Evolutionary conservation across 2,797 vertebrate genomes (phyloP).

Genomic region (Enteromius trimaculatus): DNA sequence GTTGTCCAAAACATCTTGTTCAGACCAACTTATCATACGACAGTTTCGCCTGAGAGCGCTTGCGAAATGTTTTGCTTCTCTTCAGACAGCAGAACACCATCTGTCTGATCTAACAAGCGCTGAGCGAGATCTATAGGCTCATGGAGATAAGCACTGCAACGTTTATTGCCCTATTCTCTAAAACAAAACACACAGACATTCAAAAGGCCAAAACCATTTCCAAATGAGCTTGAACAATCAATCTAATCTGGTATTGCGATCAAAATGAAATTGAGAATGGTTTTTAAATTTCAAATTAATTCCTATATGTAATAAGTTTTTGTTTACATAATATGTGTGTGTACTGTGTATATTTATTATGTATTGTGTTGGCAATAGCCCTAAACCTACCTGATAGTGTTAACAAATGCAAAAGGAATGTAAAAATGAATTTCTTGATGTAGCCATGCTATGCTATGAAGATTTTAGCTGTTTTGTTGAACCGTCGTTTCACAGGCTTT

Average conservation of each 20-base stretch:
- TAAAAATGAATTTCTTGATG: too few species aligned
- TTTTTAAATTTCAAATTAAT: not conserved
- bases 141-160: conserved; percentile 21
- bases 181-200: not conserved
- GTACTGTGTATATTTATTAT: too few species aligned
- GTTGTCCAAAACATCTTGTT: conserved; percentile 42
- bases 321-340: too few species aligned
- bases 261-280: not conserved
- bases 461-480: too few species aligned
- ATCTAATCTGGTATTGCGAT: not conserved
- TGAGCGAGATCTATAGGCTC: conserved; percentile 37
- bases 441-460: too few species aligned
- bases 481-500: too few species aligned
- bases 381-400: too few species aligned
- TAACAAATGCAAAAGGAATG: too few species aligned
- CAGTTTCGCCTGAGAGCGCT: conserved; percentile 42
- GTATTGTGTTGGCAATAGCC: too few species aligned
- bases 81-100: conserved; percentile 47
- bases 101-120: conserved; percentile 50
- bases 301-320: not conserved
- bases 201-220: not conserved
- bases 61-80: conserved; percentile 38
- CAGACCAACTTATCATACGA: conserved; percentile 28
- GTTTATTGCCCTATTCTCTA: conserved; percentile 15
- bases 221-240: conserved; percentile 16